phyloP scores from a whole-genome alignment of 2,113 vertebrate genomes.

The Aegypius monachus region DNA sequence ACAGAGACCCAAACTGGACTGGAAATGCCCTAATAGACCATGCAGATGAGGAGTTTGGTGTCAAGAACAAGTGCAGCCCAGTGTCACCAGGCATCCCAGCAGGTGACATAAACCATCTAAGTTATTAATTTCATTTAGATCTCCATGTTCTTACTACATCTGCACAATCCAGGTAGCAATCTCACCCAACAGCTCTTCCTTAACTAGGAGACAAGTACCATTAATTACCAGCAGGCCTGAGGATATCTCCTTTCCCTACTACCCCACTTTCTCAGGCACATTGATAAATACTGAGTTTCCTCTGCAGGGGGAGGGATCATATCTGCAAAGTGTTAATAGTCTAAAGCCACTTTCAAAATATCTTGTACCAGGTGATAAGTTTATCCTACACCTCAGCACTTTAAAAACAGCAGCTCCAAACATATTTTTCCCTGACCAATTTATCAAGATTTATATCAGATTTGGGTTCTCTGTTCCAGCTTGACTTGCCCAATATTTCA shows the following conservation, averaged over 20 bases:
- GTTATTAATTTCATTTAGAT: not conserved
- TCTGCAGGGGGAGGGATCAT: not conserved
- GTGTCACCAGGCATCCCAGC: not conserved
- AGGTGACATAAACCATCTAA: not conserved
- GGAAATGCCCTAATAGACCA: not conserved
- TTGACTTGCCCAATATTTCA: conserved; percentile 36
- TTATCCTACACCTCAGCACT: not conserved
- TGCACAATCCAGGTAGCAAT: not conserved
- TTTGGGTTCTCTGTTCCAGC: not conserved
- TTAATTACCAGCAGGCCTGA: not conserved
- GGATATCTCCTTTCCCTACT: not conserved
- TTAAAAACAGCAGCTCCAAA: not conserved
- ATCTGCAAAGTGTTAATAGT: not conserved
- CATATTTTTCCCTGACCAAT: not conserved
- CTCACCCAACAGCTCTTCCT: not conserved
- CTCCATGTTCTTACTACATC: not conserved
- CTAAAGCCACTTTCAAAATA: not conserved
- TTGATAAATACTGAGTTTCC: not conserved
- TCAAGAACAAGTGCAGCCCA: not conserved
- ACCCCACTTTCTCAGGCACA: not conserved
- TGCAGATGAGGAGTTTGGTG: not conserved
- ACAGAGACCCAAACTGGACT: not conserved
- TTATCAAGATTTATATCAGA: conserved; percentile 25
- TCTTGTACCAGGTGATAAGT: not conserved
- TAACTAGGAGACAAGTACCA: not conserved